A percentile compares a stretch with the other conserved stretches of the same genome.
These are phyloP conservation scores for Epinotia bilunana DNA, from an alignment of 2,888 invertebrate species.

Conservation along the genomic window DNA sequence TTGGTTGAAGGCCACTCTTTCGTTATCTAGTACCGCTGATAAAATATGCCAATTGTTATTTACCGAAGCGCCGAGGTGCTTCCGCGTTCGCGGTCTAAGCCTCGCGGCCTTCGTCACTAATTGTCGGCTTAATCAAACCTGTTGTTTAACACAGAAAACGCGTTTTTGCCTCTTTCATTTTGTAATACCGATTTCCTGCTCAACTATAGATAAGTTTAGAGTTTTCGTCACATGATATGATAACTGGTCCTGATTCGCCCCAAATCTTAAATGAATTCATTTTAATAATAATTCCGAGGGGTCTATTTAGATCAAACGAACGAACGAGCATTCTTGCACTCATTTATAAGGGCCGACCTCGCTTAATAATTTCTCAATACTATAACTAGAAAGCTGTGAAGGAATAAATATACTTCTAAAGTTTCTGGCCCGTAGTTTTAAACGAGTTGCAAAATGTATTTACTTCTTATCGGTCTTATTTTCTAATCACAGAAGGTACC, in stretches of 20 bases:
- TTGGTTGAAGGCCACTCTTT: slow-evolving; percentile 62
- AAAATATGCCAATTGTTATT: slow-evolving; percentile 78
- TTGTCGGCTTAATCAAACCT: slow-evolving; percentile 54
- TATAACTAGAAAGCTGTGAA: too few relatives aligned
- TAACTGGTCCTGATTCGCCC: too few relatives aligned
- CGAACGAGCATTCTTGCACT: too few relatives aligned
- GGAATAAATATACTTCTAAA: too few relatives aligned
- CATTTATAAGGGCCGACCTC: too few relatives aligned
- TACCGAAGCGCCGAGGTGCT: slow-evolving; percentile 70
- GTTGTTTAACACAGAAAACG: slow-evolving; percentile 9
- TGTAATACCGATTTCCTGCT: slow-evolving; percentile 13
- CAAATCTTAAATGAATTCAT: too few relatives aligned
- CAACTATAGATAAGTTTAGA: background rate
- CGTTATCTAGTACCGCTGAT: slow-evolving; percentile 70
- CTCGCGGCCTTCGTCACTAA: slow-evolving; percentile 69
- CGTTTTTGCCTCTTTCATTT: slow-evolving; percentile 1
- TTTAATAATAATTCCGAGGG: too few relatives aligned
- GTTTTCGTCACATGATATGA: background rate
- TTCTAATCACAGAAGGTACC: background rate
- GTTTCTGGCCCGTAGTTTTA: background rate
- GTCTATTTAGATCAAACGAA: too few relatives aligned
- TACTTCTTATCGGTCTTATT: background rate
- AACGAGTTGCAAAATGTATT: too few relatives aligned
- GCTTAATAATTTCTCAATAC: too few relatives aligned
- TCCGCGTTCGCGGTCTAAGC: slow-evolving; percentile 65